Evolutionary conservation across 2,888 invertebrate species (phyloP), one percentile per base, ranked within the genome.

Genomic region (Ganaspis brasiliensis): DNA sequence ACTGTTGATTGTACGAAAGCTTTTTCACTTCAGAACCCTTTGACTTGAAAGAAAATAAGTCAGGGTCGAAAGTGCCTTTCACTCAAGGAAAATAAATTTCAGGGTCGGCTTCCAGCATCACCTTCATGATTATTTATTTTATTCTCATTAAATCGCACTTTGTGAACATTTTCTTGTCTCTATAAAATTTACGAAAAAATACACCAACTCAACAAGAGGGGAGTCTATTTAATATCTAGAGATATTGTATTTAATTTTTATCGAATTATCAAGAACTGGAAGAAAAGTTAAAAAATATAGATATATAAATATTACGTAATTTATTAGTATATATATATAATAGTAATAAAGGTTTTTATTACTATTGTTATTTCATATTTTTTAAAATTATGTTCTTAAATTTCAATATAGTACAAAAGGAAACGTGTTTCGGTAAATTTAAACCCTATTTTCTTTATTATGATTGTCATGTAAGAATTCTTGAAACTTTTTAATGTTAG

Each of bases 1-100:
- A 89, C 87, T 79, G 86, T 89, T 89, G 89, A 90, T 90, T 90
- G 90, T 89, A 89, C 89, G 88, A 89, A 88, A 90, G 80, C 80
- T 80, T 77, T 77, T 78, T 76, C 78, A 73, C 77, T 45, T n/a
- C 67, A n/a, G 21, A 55, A 67, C 67, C 67, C 67, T 24, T 67
- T 45, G 67, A 67, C 45, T 67, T 67, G n/a, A 52, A 52, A 52
- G 45, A 67, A 45, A 67, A 67, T 67, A 24, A 67, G 45, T 24
- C 24, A 16, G 67, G 67, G 19, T 45, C 67, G 45, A 16, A 56
- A 24, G 56, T 56, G 56, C 26, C 21, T 56, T 26, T 24, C 26
- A 24, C 56, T 26, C 26, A 4, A 40, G n/a, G n/a, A 67, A 67
- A 67, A 67, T 45, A 45, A 67, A 67, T 45, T 67, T 45, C 67